phyloP scores from a whole-genome alignment of 1,140 invertebrate genomes.

The Neodiprion pinetum region DNA sequence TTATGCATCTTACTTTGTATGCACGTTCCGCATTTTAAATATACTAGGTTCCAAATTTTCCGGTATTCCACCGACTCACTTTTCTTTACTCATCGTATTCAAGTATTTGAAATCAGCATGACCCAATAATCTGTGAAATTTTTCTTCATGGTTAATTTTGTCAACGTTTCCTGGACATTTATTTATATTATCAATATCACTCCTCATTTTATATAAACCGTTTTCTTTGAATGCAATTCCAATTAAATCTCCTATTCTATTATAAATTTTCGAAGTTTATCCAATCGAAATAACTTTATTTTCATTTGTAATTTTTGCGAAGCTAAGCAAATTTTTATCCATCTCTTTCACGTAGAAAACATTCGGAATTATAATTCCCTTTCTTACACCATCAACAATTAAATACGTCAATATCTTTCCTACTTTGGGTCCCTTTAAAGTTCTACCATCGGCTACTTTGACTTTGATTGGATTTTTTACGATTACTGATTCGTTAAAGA shows the following conservation, averaged over 20 bases:
- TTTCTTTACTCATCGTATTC: constrained; percentile 24
- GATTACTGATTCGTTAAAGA: constrained; percentile 25
- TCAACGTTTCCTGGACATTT: constrained; percentile 1
- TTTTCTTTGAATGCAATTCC: constrained; percentile 25
- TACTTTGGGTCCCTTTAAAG: constrained; percentile 33
- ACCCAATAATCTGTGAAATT: constrained; percentile 28
- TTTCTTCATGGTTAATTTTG: constrained; percentile 30
- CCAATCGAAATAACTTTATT: constrained; percentile 27
- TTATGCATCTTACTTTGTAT: background rate
- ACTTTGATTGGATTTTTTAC: constrained; percentile 32
- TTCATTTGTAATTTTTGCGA: constrained; percentile 26
- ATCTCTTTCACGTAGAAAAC: constrained; percentile 31
- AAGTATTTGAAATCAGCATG: constrained; percentile 33
- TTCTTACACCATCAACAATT: constrained; percentile 22
- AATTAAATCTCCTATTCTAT: constrained; percentile 21
- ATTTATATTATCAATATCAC: constrained; percentile 15
- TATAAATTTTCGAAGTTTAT: constrained; percentile 24
- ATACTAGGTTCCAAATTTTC: constrained; percentile 23
- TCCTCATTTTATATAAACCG: constrained; percentile 27
- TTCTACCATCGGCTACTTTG: constrained; percentile 36
- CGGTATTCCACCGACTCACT: constrained; percentile 21
- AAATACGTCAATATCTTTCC: constrained; percentile 30
- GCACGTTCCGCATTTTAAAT: constrained; percentile 9
- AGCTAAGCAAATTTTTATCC: constrained; percentile 32
- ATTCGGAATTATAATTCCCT: constrained; percentile 23